Percentiles rank a stretch among this genome's conserved stretches.
Evolutionary conservation across 2,113 vertebrate species (phyloP).

Genomic region (Mirza zaza): DNA sequence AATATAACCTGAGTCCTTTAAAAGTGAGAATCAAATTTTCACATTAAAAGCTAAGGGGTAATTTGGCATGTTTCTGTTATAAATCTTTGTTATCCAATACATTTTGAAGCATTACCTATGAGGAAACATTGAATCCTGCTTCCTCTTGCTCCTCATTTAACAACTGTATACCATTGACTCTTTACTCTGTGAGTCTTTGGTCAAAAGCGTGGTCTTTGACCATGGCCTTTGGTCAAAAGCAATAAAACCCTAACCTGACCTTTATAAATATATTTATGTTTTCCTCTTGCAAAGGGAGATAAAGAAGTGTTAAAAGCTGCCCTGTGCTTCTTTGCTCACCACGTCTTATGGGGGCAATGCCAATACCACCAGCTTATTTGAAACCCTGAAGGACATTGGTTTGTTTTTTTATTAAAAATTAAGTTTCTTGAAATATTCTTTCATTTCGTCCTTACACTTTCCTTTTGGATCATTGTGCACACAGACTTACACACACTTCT

Average conservation of each 20-base stretch:
- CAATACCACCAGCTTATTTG: not conserved
- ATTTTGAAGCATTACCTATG: not conserved
- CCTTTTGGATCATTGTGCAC: not conserved
- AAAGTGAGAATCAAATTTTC: conserved; percentile 26
- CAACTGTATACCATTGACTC: not conserved
- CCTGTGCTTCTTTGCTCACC: not conserved
- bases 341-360: not conserved
- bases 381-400: not conserved
- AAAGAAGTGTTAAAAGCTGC: not conserved
- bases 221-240: conserved; percentile 36
- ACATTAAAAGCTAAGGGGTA: not conserved
- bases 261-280: conserved; percentile 35
- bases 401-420: conserved; percentile 67
- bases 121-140: conserved; percentile 17
- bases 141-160: conserved; percentile 35
- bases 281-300: conserved; percentile 35
- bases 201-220: no score
- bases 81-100: not conserved
- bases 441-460: conserved; percentile 34
- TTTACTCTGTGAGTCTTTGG: conserved; percentile 43
- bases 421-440: conserved; percentile 44
- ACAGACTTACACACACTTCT: conserved; percentile 35
- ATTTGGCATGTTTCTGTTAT: not conserved
- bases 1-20: not conserved
- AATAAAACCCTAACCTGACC: conserved; percentile 29